phyloP scores from a whole-genome alignment of 2,113 vertebrate genomes.

The Tenrec ecaudatus region DNA sequence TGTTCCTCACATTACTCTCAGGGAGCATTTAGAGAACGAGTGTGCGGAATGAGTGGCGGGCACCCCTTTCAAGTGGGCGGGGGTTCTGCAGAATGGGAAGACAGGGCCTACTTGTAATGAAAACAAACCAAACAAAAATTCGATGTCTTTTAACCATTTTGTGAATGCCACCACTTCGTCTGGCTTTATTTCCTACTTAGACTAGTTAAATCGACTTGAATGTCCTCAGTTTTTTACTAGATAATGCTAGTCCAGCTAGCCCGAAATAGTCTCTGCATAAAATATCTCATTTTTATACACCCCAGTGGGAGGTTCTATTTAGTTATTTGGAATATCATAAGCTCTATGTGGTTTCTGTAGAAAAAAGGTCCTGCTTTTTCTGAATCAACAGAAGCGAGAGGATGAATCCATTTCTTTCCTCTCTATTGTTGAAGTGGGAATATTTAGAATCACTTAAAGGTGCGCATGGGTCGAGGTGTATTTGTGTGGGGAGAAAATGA shows the following conservation, averaged over 20 bases:
- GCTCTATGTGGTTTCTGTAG: background rate
- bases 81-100: background rate
- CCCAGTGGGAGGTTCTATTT: background rate
- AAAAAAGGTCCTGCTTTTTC: background rate
- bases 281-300: background rate
- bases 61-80: background rate
- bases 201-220: background rate
- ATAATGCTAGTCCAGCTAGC: background rate
- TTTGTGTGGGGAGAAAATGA: background rate
- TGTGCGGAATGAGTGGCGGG: background rate
- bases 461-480: background rate
- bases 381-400: background rate
- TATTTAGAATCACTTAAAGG: slow-evolving; percentile 14
- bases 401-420: background rate
- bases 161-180: background rate
- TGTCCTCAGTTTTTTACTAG: background rate
- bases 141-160: background rate
- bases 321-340: background rate
- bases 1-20: slow-evolving; percentile 48
- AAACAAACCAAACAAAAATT: background rate
- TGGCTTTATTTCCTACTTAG: slow-evolving; percentile 13
- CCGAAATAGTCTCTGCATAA: background rate
- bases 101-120: background rate
- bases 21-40: background rate
- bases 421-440: background rate